Evolutionary conservation across 2,888 invertebrate species (phyloP).

Genomic region (Mythimna albipuncta): DNA sequence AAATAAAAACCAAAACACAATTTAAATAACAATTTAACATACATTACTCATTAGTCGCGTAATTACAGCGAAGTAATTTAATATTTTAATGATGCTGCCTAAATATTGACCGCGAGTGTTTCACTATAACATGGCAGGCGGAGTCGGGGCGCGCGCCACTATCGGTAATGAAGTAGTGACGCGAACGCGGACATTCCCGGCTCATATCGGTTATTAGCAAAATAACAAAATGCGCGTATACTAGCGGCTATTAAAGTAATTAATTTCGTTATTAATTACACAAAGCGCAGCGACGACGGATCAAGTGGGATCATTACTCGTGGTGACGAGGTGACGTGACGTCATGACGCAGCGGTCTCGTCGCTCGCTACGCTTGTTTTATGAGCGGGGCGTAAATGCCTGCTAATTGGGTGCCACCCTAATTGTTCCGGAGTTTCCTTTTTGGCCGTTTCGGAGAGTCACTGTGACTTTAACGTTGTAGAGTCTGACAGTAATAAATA

Average conservation of each 20-base stretch:
- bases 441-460: constrained; percentile 49
- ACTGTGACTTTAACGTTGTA: constrained; percentile 45
- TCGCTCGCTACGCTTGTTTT: constrained; percentile 51
- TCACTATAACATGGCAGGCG: neutral
- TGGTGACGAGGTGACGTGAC: constrained; percentile 38
- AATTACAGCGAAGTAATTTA: constrained; percentile 44
- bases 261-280: constrained; percentile 62
- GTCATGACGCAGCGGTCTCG: constrained; percentile 41
- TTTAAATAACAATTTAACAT: constrained; percentile 22
- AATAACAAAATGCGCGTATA: constrained; percentile 58
- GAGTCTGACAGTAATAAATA: constrained; percentile 53
- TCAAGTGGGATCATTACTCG: constrained; percentile 50
- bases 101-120: constrained; percentile 39
- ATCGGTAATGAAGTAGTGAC: constrained; percentile 51
- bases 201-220: constrained; percentile 51
- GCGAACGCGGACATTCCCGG: constrained; percentile 24
- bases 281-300: constrained; percentile 31
- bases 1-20: constrained; percentile 25
- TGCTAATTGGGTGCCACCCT: constrained; percentile 61
- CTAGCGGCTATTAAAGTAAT: constrained; percentile 53
- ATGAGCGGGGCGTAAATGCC: constrained; percentile 58
- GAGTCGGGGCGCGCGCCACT: constrained; percentile 31
- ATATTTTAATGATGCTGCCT: constrained; percentile 57
- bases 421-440: constrained; percentile 55
- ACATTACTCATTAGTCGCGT: constrained; percentile 22